Percentiles rank a stretch among this genome's conserved stretches.
phyloP scores from a whole-genome alignment of 2,113 vertebrate genomes.

The Lipotes vexillifer region DNA sequence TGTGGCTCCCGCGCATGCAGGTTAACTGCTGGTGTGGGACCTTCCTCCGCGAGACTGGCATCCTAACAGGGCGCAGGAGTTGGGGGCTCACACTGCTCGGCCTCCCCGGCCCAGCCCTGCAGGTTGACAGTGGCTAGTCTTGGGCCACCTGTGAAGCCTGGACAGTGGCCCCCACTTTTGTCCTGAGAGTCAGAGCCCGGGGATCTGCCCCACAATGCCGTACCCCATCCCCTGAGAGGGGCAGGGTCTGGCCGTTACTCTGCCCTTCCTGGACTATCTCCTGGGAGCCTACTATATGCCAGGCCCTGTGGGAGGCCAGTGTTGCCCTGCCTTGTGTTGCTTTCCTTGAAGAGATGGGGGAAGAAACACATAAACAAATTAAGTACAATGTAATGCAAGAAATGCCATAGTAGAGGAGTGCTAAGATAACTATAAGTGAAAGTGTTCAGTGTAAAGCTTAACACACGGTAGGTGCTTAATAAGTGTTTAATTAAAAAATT shows the following conservation, averaged over 20 bases:
- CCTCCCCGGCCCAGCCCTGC: background rate
- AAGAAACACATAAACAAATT: background rate
- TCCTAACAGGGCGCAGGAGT: background rate
- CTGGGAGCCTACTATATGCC: background rate
- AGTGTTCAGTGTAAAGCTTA: background rate
- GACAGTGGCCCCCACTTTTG: background rate
- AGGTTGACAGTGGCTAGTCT: background rate
- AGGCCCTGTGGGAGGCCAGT: background rate
- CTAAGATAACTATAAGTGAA: background rate
- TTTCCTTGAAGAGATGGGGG: background rate
- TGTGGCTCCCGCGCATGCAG: rapidly evolving
- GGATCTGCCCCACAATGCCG: rapidly evolving
- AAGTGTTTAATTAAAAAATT: background rate
- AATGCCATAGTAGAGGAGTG: background rate
- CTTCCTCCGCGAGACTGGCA: background rate
- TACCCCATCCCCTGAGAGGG: background rate
- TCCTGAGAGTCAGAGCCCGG: background rate
- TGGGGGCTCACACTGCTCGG: background rate
- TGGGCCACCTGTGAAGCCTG: background rate
- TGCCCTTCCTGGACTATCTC: background rate
- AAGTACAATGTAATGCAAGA: background rate
- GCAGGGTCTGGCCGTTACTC: background rate
- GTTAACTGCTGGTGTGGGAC: background rate
- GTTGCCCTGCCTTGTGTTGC: background rate
- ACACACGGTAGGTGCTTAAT: background rate